Percentiles rank a stretch among this genome's conserved stretches.
Conservation (phyloP, 2,888 invertebrate species). For the Tetramorium bicarinatum region DNA sequence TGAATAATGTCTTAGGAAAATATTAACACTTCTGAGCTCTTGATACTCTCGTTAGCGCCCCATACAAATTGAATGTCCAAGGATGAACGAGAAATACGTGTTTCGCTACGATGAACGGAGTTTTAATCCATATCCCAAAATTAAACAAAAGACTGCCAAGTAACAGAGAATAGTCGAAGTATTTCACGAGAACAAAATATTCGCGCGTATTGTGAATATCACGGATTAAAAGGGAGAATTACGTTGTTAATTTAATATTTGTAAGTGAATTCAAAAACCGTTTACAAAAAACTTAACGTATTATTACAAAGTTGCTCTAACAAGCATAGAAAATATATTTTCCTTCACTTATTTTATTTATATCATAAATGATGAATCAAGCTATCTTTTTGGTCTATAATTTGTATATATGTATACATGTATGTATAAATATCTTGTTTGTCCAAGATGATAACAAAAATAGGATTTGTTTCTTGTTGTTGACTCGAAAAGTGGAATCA, state of each 20-base stretch:
- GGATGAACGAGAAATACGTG: not conserved
- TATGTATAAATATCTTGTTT: not conserved
- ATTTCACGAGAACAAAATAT: not conserved
- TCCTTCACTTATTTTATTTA: not conserved
- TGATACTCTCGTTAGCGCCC: not conserved
- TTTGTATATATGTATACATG: no score
- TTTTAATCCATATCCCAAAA: constrained; percentile 25
- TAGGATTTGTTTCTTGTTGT: constrained; percentile 3
- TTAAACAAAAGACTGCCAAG: constrained; percentile 7
- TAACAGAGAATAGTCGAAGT: constrained; percentile 6
- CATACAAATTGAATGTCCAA: not conserved
- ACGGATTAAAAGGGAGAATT: not conserved
- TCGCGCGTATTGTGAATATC: not conserved
- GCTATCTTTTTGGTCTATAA: not conserved
- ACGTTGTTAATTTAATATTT: constrained; percentile 2
- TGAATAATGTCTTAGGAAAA: constrained; percentile 28
- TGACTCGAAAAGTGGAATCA: constrained; percentile 1
- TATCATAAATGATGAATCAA: not conserved
- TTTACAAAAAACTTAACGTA: not conserved
- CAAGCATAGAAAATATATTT: not conserved
- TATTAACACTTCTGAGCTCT: constrained; percentile 13
- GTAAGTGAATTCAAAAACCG: not conserved
- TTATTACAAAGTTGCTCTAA: not conserved
- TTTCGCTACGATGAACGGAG: not conserved
- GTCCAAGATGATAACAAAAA: constrained; percentile 3